Evolutionary conservation across 37 sponge, comb jelly and placozoan species (phyloP), one percentile per base, ranked within the genome.

Genomic region (Lycopodina hypogea): DNA sequence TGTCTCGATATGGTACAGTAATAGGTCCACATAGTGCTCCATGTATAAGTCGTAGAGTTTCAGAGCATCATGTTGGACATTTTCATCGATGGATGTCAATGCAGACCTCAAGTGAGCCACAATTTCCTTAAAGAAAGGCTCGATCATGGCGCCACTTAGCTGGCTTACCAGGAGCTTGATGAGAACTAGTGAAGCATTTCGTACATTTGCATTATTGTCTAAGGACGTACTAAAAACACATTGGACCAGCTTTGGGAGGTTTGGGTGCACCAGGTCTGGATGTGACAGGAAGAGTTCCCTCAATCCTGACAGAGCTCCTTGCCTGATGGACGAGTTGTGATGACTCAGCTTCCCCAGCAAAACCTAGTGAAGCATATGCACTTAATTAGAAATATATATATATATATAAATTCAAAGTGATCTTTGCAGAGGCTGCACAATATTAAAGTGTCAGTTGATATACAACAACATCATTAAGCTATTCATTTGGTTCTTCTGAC

Each of bases 21-120:
- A 64, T 3, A 89, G 59, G 14, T 37, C 15, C 26, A 85, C 77
- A 30, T 42, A 78, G 42, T 75, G 36, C 23, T 58, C 23, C 52
- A 89, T 38, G 55, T 84, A 35, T 23, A 76, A 65, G 21, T 84
- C 71, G 6, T 80, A 55, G 29, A 84, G 28, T 61, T 79, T 79
- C 56, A 89, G 39, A 18, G 86, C 34, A 48, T 84, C 85, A 0
- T 80, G 32, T 39, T 81, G 90, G 21, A 89, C 68, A n/a, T 36
- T 56, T 19, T 79, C 70, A 37, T 42, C 50, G 35, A 89, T 89
- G 75, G 84, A 85, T 3, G 90, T 89, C 4, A 89, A 22, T 9
- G 71, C 85, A 56, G 81, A 84, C n/a, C n/a, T 84, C 24, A 89
- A 0, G 53, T 83, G 74, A 41, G 81, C 76, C 0, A 89, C 74